Base-by-base conservation (phyloP, 2,113 vertebrate species). In the Strigops habroptila region DNA sequence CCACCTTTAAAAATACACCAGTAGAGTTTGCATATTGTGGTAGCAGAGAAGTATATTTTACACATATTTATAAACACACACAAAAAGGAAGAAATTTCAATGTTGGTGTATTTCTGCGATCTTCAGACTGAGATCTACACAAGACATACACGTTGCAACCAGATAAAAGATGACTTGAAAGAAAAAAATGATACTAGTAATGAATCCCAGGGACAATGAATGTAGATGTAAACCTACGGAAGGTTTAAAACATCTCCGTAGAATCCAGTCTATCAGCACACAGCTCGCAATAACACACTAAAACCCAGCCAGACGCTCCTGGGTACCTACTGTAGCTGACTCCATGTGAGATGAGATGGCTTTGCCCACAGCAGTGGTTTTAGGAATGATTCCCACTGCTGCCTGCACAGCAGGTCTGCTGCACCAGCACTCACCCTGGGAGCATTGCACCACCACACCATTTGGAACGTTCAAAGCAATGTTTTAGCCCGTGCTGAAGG, bases 271-370 rank as follows among this genome's bases (percentile, higher is more conserved):
- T 39, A 16, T 30, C 19, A 33, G 49, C 69, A 23, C 1, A 25
- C 0, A 5, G 27, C 9, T 41, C n/a, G 18, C 49, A 27, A 53
- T 1, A 30, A 24, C 9, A 21, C 4, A 19, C n/a, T 7, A 5
- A 27, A 67, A 25, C 2, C 19, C 67, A 68, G 77, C 10, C 6
- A 35, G 59, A 4, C 2, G 8, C 60, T 12, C 2, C 28, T 24
- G 31, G 24, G 16, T 49, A 53, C 39, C 30, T 14, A 2, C 2
- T 18, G 48, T 1, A 25, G 67, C 52, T 18, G 19, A 18, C 24
- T 12, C 35, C 57, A 4, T 0, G 2, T 13, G 48, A 46, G n/a
- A 10, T 14, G 3, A 3, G 1, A 35, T 1, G 33, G 70, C 74
- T 74, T 18, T 74, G 73, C 41, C 31, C 43, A 28, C 46, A 60